Evolutionary conservation across 2,797 vertebrate genomes (phyloP), one percentile per base, ranked within the genome.

Genomic region (Lophius americanus): DNA sequence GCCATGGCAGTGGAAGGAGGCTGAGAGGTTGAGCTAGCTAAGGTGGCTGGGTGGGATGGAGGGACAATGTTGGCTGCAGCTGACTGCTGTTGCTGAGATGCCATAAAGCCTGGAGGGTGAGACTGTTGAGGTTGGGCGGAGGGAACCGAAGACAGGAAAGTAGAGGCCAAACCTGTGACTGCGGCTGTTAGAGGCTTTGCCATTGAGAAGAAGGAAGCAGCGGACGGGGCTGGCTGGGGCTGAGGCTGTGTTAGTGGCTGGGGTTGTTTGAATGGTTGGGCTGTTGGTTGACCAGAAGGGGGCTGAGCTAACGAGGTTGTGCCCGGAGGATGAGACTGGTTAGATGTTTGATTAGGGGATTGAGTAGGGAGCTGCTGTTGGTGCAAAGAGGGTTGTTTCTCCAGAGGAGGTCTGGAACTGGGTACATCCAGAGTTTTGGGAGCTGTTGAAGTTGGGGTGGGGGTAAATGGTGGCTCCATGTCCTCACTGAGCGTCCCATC

Each of bases 181-280:
- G 92, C 92, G 48, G 93, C 93, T 23, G 91, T 90, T 23, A 94
- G 73, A 14, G 93, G 93, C 67, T 94, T 94, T 59, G 93, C 92
- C 93, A 94, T 94, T 43, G 93, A 93, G 68, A 94, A 94, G 83
- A 94, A 94, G 62, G 93, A 94, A 1, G 92, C 89, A 55, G 93
- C 92, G 5, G 93, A 91, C 0, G 92, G 80, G 7, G 92, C 85
- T 6, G 89, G 76, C 42, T 91, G 89, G 0, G 85, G 78, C 62
- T 85, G 92, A 9, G 91, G 79, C 35, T 90, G 92, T n/a, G 88
- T 74, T 59, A 87, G 90, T n/a, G 88, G 67, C 56, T 75, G 89
- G 5, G 83, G 58, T 67, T 90, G 87, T 82, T 92, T 92, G 12
- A 83, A 81, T 2, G 75, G 75, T 63, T 88, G 85, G 4, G 78